phyloP scores from a whole-genome alignment of 2,113 vertebrate species.

The Cryptoleucopteryx plumbea region DNA sequence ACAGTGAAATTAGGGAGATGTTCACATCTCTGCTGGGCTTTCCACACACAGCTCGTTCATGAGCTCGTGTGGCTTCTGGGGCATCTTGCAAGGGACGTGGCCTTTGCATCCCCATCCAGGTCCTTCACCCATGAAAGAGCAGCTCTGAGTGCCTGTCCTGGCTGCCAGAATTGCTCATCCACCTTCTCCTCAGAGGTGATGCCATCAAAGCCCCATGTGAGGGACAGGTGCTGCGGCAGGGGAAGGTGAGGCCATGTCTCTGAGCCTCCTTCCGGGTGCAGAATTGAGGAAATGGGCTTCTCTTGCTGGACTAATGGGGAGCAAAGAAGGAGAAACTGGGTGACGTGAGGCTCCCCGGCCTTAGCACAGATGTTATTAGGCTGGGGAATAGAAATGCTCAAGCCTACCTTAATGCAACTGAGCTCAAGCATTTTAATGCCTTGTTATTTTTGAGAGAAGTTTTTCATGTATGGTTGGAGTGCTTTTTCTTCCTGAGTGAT shows the following conservation, averaged over 20 bases:
- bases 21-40: not conserved
- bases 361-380: not conserved
- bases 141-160: not conserved
- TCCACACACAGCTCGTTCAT: not conserved
- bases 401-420: not conserved
- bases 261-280: not conserved
- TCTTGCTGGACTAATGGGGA: not conserved
- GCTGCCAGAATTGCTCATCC: not conserved
- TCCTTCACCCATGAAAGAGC: not conserved
- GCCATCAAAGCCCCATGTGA: not conserved
- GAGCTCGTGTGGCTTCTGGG: not conserved
- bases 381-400: not conserved
- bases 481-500: conserved; percentile 12
- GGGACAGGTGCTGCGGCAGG: not conserved
- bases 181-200: not conserved
- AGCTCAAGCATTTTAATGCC: conserved; percentile 11
- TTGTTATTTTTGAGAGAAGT: not conserved
- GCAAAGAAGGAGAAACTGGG: not conserved
- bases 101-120: not conserved
- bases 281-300: not conserved
- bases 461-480: not conserved
- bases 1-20: not conserved
- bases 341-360: not conserved
- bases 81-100: not conserved
- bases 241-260: not conserved